Percentiles rank a stretch among this genome's conserved stretches.
These are phyloP conservation scores for Stratiolaelaps scimitus DNA, from an alignment of 1,140 invertebrate species.

Conservation along the genomic window DNA sequence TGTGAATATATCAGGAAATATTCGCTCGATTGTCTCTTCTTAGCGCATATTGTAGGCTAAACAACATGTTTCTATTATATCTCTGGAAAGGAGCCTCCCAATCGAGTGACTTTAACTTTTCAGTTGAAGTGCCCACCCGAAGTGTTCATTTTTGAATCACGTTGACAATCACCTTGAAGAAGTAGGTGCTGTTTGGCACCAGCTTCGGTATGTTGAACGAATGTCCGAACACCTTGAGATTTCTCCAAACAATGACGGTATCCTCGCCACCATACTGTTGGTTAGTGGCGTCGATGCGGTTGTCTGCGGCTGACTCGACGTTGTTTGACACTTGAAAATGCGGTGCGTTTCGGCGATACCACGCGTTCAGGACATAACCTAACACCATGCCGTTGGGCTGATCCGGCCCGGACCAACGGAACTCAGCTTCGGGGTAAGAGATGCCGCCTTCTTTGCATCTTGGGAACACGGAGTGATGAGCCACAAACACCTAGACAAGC, in stretches of 20 bases:
- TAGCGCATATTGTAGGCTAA: conserved; percentile 13
- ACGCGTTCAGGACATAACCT: conserved; percentile 58
- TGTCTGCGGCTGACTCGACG: too few species aligned
- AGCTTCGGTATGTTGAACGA: conserved; percentile 41
- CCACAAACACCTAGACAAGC: background rate
- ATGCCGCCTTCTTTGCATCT: conserved; percentile 31
- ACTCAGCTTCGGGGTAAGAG: conserved; percentile 41
- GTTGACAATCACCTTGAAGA: conserved; percentile 51
- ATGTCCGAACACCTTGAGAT: conserved; percentile 38
- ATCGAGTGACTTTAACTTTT: too few species aligned
- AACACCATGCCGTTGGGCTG: conserved; percentile 58
- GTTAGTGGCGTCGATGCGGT: background rate
- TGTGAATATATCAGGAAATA: too few species aligned
- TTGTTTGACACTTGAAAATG: too few species aligned
- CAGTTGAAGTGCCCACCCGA: too few species aligned
- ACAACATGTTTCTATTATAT: too few species aligned
- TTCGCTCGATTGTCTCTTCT: too few species aligned
- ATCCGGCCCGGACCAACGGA: conserved; percentile 61
- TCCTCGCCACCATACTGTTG: conserved; percentile 19
- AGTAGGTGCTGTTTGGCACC: conserved; percentile 53
- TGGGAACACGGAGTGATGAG: background rate
- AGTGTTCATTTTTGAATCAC: too few species aligned
- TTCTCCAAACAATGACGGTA: conserved; percentile 27
- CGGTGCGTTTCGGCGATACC: conserved; percentile 39
- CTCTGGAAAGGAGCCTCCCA: too few species aligned